These are phyloP conservation scores for Agonopterix arenella DNA, from an alignment of 2,888 invertebrate genomes.

Conservation along the genomic window DNA sequence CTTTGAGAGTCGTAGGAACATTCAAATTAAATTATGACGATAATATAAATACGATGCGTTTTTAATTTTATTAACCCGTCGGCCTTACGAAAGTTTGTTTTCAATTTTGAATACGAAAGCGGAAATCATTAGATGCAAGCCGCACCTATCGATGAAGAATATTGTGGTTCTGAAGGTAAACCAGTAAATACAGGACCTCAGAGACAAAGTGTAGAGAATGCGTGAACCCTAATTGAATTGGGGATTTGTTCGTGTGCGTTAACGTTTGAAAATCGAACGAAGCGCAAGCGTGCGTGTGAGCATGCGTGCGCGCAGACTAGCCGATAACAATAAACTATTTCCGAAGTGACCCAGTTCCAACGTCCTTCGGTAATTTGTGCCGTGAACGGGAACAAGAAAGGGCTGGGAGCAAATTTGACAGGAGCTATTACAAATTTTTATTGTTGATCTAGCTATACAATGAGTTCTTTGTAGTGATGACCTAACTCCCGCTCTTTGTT, in stretches of 20 bases:
- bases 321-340: constrained; percentile 78
- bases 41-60: constrained; percentile 45
- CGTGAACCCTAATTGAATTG: constrained; percentile 55
- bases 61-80: constrained; percentile 63
- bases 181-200: constrained; percentile 42
- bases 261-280: constrained; percentile 57
- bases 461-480: constrained; percentile 36
- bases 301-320: constrained; percentile 68
- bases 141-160: constrained; percentile 33
- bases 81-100: constrained; percentile 61
- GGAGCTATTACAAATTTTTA: constrained; percentile 45
- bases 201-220: constrained; percentile 47
- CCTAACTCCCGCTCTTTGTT: constrained; percentile 41
- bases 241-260: constrained; percentile 49
- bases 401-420: constrained; percentile 62
- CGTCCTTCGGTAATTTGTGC: constrained; percentile 75
- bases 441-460: constrained; percentile 33
- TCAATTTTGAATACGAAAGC: constrained; percentile 48
- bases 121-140: constrained; percentile 48
- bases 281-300: constrained; percentile 50
- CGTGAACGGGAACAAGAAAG: constrained; percentile 74
- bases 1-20: constrained; percentile 52
- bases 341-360: constrained; percentile 75
- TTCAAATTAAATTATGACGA: constrained; percentile 37
- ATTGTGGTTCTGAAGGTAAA: constrained; percentile 53